Evolutionary conservation across 2,888 invertebrate species (phyloP), one percentile per base, ranked within the genome.

Genomic region (Pheosia tremula): DNA sequence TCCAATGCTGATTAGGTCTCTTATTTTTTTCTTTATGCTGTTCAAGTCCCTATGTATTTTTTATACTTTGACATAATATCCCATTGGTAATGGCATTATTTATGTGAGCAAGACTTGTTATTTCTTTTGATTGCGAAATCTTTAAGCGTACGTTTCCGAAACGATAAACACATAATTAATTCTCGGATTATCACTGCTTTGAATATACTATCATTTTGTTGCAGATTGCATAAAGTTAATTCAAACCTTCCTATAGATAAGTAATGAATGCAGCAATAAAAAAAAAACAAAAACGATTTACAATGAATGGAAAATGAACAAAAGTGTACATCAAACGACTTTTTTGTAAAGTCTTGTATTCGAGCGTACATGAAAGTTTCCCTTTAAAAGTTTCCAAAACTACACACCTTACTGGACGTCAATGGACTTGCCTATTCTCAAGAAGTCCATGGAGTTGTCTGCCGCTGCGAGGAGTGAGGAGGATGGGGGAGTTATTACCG

Each of bases 351-450:
- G 64, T 70, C 66, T 68, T 67, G 67, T 71, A 72, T 69, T 60
- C 68, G 57, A 49, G 64, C 45, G 55, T 60, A 60, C 37, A 66
- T 66, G 63, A 77, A 88, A 87, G 84, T 87, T 87, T 87, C 71
- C 67, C 79, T 83, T 86, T 85, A 79, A 83, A 86, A 87, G 82
- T 81, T 85, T 83, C 77, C 75, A 72, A 83, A 86, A 86, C 85
- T 83, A 81, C 83, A 82, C 82, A 86, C 88, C 83, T 85, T 83
- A 78, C 74, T 85, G 84, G 84, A 85, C 87, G 81, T 87, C 88
- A 89, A 87, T 87, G 86, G 85, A 86, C 83, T 82, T 75, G 75
- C 68, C 79, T 80, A 78, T 83, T 83, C 77, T 74, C 79, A 79
- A 81, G 81, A 75, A 83, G 84, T 85, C 84, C 81, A 81, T 79